Evolutionary conservation across 2,888 invertebrate species (phyloP).

Genomic region (Tipula vernalis): DNA sequence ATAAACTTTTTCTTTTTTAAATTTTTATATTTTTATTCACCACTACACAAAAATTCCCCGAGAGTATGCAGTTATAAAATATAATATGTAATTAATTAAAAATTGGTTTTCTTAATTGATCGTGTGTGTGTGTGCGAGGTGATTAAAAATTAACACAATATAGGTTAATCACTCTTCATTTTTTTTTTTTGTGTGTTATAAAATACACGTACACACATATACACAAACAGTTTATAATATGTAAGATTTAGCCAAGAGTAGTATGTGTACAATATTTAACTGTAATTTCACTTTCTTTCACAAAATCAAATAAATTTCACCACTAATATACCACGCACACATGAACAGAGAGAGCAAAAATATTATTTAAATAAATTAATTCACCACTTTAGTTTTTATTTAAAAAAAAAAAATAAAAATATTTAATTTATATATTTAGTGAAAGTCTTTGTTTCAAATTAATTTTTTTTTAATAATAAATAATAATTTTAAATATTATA

Average conservation of each 20-base stretch:
- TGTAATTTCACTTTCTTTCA: slow-evolving; percentile 4
- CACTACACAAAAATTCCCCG: not conserved
- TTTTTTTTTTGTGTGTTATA: not conserved
- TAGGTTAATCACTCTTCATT: slow-evolving; percentile 4
- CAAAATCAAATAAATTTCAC: not conserved
- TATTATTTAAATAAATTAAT: not conserved
- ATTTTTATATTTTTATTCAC: not conserved
- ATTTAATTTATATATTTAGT: not conserved
- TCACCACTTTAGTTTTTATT: not conserved
- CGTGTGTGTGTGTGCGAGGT: not conserved
- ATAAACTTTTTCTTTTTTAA: slow-evolving; percentile 6
- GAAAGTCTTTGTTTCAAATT: not conserved
- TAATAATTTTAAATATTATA: not conserved
- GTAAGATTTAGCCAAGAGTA: not conserved
- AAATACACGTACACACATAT: not conserved
- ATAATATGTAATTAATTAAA: not conserved
- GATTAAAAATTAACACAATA: not conserved
- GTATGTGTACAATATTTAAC: not conserved
- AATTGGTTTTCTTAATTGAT: not conserved
- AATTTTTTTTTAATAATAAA: not conserved
- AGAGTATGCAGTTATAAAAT: not conserved
- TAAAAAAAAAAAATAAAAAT: not conserved
- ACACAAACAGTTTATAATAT: not conserved
- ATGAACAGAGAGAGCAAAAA: not conserved
- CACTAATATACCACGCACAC: not conserved